phyloP scores from a whole-genome alignment of 2,797 vertebrate species.

The Oophaga sylvatica region DNA sequence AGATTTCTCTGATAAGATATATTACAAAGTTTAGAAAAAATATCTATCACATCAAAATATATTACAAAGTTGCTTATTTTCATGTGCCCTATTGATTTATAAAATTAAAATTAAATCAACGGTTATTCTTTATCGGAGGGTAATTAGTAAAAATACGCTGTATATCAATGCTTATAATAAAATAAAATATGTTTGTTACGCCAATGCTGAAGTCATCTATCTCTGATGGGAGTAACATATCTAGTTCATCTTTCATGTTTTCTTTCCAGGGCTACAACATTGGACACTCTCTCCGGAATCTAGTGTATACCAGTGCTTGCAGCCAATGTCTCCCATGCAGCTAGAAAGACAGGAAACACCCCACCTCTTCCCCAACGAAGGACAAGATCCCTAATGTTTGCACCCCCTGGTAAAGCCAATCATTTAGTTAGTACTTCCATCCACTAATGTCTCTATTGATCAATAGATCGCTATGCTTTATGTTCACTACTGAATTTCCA shows the following conservation, averaged over 20 bases:
- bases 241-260: neutral
- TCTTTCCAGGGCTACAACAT: neutral
- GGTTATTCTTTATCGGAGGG: too few relatives aligned
- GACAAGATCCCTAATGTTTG: neutral
- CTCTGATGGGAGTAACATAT: neutral
- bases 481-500: neutral
- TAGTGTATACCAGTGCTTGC: neutral
- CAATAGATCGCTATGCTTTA: neutral
- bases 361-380: slow-evolving; percentile 39
- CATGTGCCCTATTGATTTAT: too few relatives aligned
- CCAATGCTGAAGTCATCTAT: neutral
- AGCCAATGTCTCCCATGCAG: neutral
- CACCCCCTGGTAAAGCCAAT: neutral
- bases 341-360: neutral
- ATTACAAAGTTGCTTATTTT: too few relatives aligned
- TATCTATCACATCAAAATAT: too few relatives aligned
- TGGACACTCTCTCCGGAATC: neutral
- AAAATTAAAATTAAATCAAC: too few relatives aligned
- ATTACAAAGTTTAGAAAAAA: too few relatives aligned
- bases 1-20: too few relatives aligned
- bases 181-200: neutral
- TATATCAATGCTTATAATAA: too few relatives aligned
- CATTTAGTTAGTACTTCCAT: neutral
- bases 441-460: neutral
- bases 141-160: too few relatives aligned